These are phyloP conservation scores for Turdus rufiventris DNA, from an alignment of 2,113 vertebrate species.

Conservation along the genomic window DNA sequence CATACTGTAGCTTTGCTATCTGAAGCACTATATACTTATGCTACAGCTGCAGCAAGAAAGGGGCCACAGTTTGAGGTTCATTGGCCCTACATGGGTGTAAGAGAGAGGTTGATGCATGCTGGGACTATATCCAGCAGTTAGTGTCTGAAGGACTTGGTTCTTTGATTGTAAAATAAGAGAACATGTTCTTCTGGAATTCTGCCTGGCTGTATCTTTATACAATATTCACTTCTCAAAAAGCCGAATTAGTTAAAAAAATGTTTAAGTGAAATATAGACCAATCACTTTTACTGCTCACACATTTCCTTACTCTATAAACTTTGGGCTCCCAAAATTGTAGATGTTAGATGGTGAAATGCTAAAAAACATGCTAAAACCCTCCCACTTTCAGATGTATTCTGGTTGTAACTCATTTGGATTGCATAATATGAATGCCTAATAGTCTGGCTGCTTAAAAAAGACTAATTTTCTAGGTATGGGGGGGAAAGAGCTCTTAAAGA, in stretches of 20 bases:
- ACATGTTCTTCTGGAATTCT: conserved; percentile 16
- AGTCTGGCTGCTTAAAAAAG: conserved; percentile 23
- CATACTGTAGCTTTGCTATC: neutral
- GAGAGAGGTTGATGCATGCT: neutral
- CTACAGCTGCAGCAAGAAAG: neutral
- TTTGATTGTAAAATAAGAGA: neutral
- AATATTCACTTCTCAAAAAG: conserved; percentile 5
- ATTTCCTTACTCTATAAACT: conserved; percentile 14
- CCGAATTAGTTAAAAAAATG: neutral
- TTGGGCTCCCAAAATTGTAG: neutral
- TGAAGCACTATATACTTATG: neutral
- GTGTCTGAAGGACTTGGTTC: neutral
- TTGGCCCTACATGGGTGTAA: neutral
- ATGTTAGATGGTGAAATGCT: neutral
- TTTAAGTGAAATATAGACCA: conserved; percentile 5
- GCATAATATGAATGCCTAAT: conserved; percentile 17
- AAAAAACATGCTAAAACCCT: too few relatives aligned
- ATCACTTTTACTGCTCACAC: neutral
- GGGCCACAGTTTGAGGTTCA: neutral
- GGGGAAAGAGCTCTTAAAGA: neutral
- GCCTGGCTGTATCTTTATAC: neutral
- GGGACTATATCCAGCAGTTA: neutral
- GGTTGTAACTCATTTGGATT: conserved; percentile 13
- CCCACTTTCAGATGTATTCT: neutral
- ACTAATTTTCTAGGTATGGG: conserved; percentile 4